Conservation (phyloP, 2,797 vertebrate species). For the Crocidura indochinensis region DNA sequence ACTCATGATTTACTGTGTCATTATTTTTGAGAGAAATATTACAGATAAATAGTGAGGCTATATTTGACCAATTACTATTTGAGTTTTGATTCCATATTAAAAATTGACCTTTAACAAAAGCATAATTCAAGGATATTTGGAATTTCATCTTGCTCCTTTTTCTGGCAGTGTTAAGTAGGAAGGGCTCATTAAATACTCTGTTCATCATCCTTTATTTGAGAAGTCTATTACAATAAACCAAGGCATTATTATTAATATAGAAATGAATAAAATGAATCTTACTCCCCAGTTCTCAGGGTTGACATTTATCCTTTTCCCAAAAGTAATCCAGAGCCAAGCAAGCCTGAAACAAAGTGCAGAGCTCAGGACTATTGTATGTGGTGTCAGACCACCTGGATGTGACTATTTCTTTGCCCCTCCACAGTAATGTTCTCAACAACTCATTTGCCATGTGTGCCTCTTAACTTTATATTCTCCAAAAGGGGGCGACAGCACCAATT, state of each 20-base stretch:
- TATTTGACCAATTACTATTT: conserved; percentile 45
- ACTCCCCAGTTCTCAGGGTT: not conserved
- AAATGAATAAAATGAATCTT: conserved; percentile 42
- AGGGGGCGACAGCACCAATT: not conserved
- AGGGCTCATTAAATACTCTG: conserved; percentile 55
- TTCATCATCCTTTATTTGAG: conserved; percentile 23
- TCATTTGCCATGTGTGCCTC: not conserved
- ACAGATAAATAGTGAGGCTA: conserved; percentile 12
- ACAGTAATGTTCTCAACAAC: not conserved
- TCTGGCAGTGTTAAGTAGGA: not conserved
- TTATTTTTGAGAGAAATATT: conserved; percentile 51
- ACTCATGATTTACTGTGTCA: not conserved
- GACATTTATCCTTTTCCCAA: not conserved
- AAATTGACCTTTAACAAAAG: conserved; percentile 67
- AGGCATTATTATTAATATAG: conserved; percentile 29
- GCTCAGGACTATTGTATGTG: not conserved
- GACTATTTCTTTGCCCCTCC: not conserved
- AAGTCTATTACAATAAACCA: conserved; percentile 36
- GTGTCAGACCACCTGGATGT: not conserved
- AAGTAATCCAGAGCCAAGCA: not conserved
- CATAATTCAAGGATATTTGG: conserved; percentile 58
- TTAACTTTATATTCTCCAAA: not conserved
- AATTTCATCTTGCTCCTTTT: conserved; percentile 33
- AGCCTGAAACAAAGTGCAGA: not conserved
- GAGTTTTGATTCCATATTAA: conserved; percentile 46